A percentile compares a stretch with the other conserved stretches of the same genome.
phyloP scores from a whole-genome alignment of 2,797 vertebrate genomes.

The Liparis tanakae region DNA sequence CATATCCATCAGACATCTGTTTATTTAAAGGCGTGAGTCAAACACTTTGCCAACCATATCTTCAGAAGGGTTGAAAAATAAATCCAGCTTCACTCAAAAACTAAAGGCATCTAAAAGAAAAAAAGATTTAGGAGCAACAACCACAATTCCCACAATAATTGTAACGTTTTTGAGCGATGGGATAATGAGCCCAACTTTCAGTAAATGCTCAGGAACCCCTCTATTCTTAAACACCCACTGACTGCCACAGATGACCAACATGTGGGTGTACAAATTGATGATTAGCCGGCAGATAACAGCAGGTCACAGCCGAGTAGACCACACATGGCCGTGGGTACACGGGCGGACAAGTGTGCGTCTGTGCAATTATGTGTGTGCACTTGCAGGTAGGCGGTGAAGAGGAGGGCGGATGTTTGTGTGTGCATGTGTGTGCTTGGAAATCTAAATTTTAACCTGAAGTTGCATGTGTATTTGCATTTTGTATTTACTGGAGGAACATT shows the following conservation, averaged over 20 bases:
- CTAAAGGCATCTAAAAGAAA: neutral
- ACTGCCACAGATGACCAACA: constrained; percentile 50
- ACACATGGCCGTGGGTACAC: constrained; percentile 34
- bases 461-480: constrained; percentile 55
- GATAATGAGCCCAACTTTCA: constrained; percentile 49
- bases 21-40: constrained; percentile 1
- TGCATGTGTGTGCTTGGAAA: constrained; percentile 22
- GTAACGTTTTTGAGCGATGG: neutral
- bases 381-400: constrained; percentile 38
- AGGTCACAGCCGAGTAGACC: constrained; percentile 49
- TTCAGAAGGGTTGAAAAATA: constrained; percentile 3
- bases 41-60: neutral
- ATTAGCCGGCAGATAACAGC: constrained; percentile 56
- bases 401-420: constrained; percentile 38
- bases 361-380: constrained; percentile 47
- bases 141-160: constrained; percentile 12
- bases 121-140: neutral
- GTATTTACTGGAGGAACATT: constrained; percentile 55
- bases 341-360: constrained; percentile 14
- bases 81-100: neutral
- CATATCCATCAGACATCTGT: constrained; percentile 9
- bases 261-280: constrained; percentile 64
- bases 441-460: constrained; percentile 67
- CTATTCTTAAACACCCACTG: constrained; percentile 59
- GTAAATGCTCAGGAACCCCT: constrained; percentile 34